Base-by-base conservation (phyloP, 2,888 invertebrate species). In the Leptopilina syphax region DNA sequence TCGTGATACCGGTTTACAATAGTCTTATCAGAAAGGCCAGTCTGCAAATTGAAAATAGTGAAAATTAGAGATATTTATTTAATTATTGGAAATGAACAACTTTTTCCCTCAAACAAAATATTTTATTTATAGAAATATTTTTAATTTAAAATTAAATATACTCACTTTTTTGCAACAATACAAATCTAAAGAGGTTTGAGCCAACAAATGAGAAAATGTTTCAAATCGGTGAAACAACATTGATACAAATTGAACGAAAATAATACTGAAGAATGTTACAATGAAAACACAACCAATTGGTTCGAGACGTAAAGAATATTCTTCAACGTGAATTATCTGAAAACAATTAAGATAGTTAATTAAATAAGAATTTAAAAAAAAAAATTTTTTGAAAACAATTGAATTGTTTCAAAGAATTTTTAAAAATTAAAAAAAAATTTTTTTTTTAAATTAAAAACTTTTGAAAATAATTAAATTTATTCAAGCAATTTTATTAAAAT, bases 101-200 rank as follows among this genome's bases (percentile, higher is more conserved):
- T 63, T 24, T 7, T 0, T 47, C 0, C 34, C 34, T 0, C 34
- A 34, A 34, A 34, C n/a, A 60, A 18, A 63, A 76, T 18, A 27
- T n/a, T 65, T 44, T 60, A 5, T n/a, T 44, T 5, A 18, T 18
- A 73, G 78, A 27, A 65, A 65, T 50, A 54, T 1, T 47, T 24
- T n/a, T 27, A 41, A 10, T 27, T 18, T 18, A 66, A 65, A 68
- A 76, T 27, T 50, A 54, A 76, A 34, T 63, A 34, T 8, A 66
- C 91, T 92, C 93, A 96, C 96, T 94, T 96, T 96, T 91, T 96
- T 96, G 84, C 95, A 94, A 88, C 94, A 95, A 92, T 95, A 95
- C 92, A 95, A 95, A 89, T 96, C 96, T 77, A 99, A 93, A 92
- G 97, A 97, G n/a, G 98, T 98, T 9, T 98, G 97, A 47, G 99